Conservation (phyloP, 2,888 invertebrate genomes). For the Meloe dianella region DNA sequence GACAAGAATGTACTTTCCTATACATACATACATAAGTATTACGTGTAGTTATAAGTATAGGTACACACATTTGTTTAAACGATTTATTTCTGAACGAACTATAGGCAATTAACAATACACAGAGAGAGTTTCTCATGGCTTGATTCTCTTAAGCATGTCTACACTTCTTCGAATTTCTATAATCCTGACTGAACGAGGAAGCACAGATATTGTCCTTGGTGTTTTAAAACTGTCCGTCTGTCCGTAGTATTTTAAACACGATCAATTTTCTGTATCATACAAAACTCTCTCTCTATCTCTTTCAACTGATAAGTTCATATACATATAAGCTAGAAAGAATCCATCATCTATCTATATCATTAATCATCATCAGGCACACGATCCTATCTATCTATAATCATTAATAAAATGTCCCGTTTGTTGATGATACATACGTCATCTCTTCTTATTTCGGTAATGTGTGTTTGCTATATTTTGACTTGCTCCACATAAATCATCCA, state of each 20-base stretch:
- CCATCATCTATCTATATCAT: background rate
- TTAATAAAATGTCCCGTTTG: conserved; percentile 30
- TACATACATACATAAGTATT: too few species aligned
- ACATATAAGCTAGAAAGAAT: too few species aligned
- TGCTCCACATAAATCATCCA: conserved; percentile 57
- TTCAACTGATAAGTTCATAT: too few species aligned
- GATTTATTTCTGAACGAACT: too few species aligned
- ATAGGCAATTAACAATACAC: background rate
- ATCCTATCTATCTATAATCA: background rate
- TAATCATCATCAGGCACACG: background rate
- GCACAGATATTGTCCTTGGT: conserved; percentile 47
- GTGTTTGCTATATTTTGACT: conserved; percentile 37
- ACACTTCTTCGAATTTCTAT: conserved; percentile 28
- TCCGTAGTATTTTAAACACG: conserved; percentile 32
- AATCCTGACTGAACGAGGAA: conserved; percentile 44
- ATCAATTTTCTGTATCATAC: conserved; percentile 7
- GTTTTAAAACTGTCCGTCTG: conserved; percentile 33
- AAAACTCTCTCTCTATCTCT: background rate
- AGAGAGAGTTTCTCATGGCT: too few species aligned
- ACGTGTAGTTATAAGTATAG: too few species aligned
- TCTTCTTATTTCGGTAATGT: conserved; percentile 22
- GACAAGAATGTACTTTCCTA: too few species aligned
- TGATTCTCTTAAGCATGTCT: too few species aligned
- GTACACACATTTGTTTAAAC: too few species aligned
- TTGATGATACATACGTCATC: too few species aligned